Evolutionary conservation across 2,113 vertebrate genomes (phyloP).

Genomic region (Phodopus roborovskii): DNA sequence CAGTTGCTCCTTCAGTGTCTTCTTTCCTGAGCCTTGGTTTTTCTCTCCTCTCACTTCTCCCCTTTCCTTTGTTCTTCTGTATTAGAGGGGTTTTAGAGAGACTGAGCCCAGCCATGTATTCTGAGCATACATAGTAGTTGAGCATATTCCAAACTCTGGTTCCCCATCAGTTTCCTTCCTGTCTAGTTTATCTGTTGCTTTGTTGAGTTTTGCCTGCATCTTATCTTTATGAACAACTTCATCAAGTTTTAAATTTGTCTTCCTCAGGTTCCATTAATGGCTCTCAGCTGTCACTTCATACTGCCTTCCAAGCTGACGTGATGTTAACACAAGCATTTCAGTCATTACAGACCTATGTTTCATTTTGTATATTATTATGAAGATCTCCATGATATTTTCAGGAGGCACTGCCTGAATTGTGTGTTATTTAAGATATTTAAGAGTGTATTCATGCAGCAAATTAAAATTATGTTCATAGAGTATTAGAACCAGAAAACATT

Average conservation of each 20-base stretch:
- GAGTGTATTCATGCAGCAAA: constrained; percentile 66
- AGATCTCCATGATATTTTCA: constrained; percentile 40
- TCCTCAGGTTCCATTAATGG: not conserved
- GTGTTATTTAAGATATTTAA: constrained; percentile 51
- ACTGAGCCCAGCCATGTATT: not conserved
- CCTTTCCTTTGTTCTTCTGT: not conserved
- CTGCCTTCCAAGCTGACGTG: not conserved
- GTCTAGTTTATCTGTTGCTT: not conserved
- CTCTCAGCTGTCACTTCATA: not conserved
- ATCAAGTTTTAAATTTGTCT: not conserved
- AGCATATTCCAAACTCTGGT: not conserved
- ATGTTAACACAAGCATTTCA: not conserved
- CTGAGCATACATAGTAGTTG: not conserved
- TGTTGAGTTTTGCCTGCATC: not conserved
- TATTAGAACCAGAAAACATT: constrained; percentile 57
- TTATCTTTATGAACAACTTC: not conserved
- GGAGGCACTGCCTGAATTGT: not conserved
- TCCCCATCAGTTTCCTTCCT: not conserved
- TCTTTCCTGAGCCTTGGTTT: not conserved
- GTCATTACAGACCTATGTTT: not conserved
- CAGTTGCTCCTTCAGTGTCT: rapidly evolving
- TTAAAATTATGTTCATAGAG: constrained; percentile 65
- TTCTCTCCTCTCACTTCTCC: not conserved
- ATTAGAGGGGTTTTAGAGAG: not conserved
- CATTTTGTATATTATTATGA: not conserved